Conservation (phyloP, 1,140 invertebrate genomes). For the Adelges cooleyi region DNA sequence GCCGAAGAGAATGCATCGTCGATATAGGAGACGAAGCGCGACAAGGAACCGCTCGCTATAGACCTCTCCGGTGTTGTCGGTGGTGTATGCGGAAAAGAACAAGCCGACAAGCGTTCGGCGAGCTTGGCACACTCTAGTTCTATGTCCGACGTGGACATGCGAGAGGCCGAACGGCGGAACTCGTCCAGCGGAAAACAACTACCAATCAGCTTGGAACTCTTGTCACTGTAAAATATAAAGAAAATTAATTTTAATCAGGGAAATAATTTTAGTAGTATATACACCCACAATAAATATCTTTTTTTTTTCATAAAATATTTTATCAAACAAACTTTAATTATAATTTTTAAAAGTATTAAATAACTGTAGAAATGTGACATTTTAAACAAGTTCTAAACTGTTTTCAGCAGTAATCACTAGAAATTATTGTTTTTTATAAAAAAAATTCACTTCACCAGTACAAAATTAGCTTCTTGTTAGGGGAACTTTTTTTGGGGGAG, state of each 20-base stretch:
- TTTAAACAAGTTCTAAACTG: too few relatives aligned
- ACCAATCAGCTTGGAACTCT: constrained; percentile 46
- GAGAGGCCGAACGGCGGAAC: constrained; percentile 23
- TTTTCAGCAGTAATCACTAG: too few relatives aligned
- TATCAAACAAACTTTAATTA: too few relatives aligned
- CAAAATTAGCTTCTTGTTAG: too few relatives aligned
- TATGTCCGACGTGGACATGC: constrained; percentile 29
- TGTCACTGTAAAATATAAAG: constrained; percentile 10
- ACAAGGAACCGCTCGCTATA: constrained; percentile 29
- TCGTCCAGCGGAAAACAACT: constrained; percentile 34
- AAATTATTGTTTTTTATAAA: too few relatives aligned
- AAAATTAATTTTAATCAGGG: constrained; percentile 5
- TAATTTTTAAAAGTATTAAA: too few relatives aligned
- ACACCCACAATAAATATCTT: too few relatives aligned
- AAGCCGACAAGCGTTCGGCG: constrained; percentile 30
- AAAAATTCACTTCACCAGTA: too few relatives aligned
- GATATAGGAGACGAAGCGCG: constrained; percentile 35
- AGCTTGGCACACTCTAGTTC: constrained; percentile 30
- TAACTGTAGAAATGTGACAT: too few relatives aligned
- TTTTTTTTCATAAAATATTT: too few relatives aligned
- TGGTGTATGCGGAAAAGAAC: constrained; percentile 27
- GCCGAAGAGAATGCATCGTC: constrained; percentile 36
- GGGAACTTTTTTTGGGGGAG: too few relatives aligned
- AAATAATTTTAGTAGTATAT: too few relatives aligned
- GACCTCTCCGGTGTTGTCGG: constrained; percentile 3